These are phyloP conservation scores for Diarsia dahlii DNA, from an alignment of 2,888 invertebrate genomes.

Conservation along the genomic window DNA sequence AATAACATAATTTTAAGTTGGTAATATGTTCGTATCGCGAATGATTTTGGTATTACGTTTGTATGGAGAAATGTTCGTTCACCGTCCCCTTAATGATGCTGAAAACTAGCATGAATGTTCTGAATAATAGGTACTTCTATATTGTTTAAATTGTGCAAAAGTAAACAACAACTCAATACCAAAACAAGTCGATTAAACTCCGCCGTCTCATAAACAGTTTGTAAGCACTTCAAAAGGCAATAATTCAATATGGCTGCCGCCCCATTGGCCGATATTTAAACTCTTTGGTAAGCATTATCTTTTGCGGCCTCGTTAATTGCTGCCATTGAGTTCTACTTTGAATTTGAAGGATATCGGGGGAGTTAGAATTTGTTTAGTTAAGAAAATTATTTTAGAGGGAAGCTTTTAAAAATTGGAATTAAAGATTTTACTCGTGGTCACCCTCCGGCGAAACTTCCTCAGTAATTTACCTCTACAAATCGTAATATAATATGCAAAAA, in stretches of 20 bases:
- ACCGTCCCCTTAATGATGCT: too few relatives aligned
- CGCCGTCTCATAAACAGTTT: conserved; percentile 50
- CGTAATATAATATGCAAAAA: conserved; percentile 28
- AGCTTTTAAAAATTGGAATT: conserved; percentile 14
- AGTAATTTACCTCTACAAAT: conserved; percentile 19
- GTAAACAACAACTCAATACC: conserved; percentile 13
- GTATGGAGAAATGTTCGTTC: too few relatives aligned
- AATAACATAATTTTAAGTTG: too few relatives aligned
- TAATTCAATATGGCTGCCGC: conserved; percentile 68
- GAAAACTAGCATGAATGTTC: background rate
- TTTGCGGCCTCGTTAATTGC: conserved; percentile 58
- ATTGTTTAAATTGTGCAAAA: background rate
- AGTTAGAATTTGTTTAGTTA: conserved; percentile 22
- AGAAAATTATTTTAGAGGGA: conserved; percentile 18
- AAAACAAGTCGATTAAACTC: conserved; percentile 47
- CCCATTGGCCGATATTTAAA: conserved; percentile 65
- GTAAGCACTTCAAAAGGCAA: conserved; percentile 54
- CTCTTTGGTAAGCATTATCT: conserved; percentile 64
- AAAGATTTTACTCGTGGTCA: background rate
- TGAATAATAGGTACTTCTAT: background rate
- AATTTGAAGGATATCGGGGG: conserved; percentile 37
- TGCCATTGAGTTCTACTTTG: conserved; percentile 52
- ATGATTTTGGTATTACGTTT: too few relatives aligned
- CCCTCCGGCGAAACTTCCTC: conserved; percentile 1
- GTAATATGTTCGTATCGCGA: too few relatives aligned